Base-by-base conservation (phyloP, 1,140 invertebrate genomes). In the Laupala kohalensis region DNA sequence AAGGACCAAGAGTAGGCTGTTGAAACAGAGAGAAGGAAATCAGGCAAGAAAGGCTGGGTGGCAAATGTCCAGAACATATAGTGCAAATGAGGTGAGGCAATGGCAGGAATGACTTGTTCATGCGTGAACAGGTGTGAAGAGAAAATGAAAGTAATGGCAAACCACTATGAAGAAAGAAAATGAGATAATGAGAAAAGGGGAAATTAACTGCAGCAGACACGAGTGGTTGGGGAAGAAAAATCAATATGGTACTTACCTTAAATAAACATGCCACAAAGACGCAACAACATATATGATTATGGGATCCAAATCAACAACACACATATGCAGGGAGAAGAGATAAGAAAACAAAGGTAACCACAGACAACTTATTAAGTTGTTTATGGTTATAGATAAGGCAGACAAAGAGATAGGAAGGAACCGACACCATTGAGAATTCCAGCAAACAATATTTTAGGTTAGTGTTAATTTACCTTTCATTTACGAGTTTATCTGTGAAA, bases 401-500 rank as follows among this genome's bases (percentile, higher is more conserved):
- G n/a, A n/a, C n/a, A n/a, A n/a, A n/a, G n/a, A n/a, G n/a, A n/a
- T n/a, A n/a, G 63, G 24, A 53, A 70, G 69, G 69, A n/a, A 70
- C 69, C 69, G 69, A 63, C 69, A 70, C 69, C 69, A 70, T 70
- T 53, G 37, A 70, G 37, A 53, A 26, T 30, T 53, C 69, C 69
- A 70, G 63, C 26, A 63, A 30, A 70, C 69, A 70, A 24, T 30
- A 70, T 70, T 19, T 70, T 9, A 70, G 25, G 25, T 24, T 37
- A 63, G 28, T 72, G 27, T 26, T 70, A 37, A 73, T 79, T 89
- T 92, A 95, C 92, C 96, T 96, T 89, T 98, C 94, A 85, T 99
- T 99, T 79, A 99, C 96, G 82, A 99, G 91, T 87, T 98, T 98
- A 86, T 99, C 97, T 77, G 88, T 88, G 78, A 89, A 87, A 71